Percentiles rank a stretch among this genome's conserved stretches.
phyloP scores from a whole-genome alignment of 2,797 vertebrate genomes.

The Chrysocyon brachyurus region DNA sequence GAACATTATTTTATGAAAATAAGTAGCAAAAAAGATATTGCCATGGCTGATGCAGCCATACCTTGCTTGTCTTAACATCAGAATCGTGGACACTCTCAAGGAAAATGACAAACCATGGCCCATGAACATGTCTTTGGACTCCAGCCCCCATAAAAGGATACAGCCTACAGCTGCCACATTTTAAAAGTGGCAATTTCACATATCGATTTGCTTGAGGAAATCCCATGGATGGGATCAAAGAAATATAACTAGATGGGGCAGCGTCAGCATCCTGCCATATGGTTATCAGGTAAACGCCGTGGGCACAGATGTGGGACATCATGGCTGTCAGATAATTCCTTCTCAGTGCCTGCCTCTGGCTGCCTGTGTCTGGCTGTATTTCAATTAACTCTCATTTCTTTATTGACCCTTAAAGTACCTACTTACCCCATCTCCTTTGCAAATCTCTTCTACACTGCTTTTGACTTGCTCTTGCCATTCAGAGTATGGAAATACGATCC shows the following conservation, averaged over 20 bases:
- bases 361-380: not conserved
- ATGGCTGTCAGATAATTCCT: not conserved
- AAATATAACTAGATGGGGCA: not conserved
- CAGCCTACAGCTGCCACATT: not conserved
- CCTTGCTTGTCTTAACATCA: not conserved
- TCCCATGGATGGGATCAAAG: not conserved
- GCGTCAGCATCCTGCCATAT: not conserved
- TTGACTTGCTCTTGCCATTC: not conserved
- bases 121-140: not conserved
- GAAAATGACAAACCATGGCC: not conserved
- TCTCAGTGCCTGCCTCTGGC: not conserved
- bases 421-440: not conserved
- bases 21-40: not conserved
- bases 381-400: not conserved
- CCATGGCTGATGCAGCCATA: not conserved
- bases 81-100: not conserved
- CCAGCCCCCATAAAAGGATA: not conserved
- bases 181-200: not conserved
- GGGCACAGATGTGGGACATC: not conserved
- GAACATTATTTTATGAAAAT: not conserved
- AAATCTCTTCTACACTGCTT: not conserved
- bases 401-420: not conserved
- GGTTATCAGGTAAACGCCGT: not conserved
- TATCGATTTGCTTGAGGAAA: not conserved
- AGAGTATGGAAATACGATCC: not conserved